These are phyloP conservation scores for Pseudomyrmex concolor DNA, from an alignment of 1,140 invertebrate genomes.

Conservation along the genomic window DNA sequence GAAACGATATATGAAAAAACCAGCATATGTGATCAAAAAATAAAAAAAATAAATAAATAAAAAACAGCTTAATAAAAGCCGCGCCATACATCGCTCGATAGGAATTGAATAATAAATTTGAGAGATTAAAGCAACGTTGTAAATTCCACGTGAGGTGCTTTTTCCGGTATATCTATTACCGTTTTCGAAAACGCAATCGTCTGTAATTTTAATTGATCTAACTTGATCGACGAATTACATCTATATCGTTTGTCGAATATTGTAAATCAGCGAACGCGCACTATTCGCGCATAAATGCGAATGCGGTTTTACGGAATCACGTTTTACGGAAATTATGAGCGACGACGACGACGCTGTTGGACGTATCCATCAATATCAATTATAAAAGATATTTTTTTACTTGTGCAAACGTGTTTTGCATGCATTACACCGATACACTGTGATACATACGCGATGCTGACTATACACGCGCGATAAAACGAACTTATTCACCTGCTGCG, in stretches of 20 bases:
- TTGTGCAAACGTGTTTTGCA: conserved; percentile 43
- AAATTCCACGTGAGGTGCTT: neutral
- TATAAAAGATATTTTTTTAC: conserved; percentile 45
- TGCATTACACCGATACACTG: conserved; percentile 28
- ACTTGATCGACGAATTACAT: conserved; percentile 5
- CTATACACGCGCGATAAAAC: conserved; percentile 14
- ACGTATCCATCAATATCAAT: conserved; percentile 46
- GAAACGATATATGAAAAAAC: neutral
- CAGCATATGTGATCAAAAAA: neutral
- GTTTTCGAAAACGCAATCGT: neutral
- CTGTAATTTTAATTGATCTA: neutral
- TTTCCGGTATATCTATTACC: neutral
- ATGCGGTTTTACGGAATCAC: neutral
- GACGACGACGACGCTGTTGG: neutral
- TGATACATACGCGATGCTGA: conserved; percentile 15
- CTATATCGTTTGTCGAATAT: conserved; percentile 30
- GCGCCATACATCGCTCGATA: no score
- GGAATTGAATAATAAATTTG: conserved; percentile 1
- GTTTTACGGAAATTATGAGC: conserved; percentile 1
- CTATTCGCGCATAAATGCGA: neutral
- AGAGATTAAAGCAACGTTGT: neutral
- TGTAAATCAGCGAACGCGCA: conserved; percentile 1
- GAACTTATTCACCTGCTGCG: conserved; percentile 22
- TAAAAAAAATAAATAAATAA: neutral
- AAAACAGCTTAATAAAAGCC: no score